Base-by-base conservation (phyloP, 1,140 invertebrate species). In the Caenorhabditis remanei region DNA sequence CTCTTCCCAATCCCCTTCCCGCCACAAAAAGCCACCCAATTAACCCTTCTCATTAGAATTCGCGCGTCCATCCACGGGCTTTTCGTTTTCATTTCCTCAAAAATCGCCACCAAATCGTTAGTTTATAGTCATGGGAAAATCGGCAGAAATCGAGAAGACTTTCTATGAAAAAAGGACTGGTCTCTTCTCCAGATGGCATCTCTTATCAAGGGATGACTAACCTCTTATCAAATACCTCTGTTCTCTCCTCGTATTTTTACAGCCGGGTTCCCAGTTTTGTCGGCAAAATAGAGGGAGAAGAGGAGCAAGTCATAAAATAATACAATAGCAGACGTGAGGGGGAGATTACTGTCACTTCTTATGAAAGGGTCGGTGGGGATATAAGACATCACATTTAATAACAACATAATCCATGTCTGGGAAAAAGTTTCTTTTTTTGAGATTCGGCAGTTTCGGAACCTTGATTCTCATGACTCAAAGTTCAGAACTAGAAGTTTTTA, bases 41-140 rank as follows among this genome's bases (percentile, higher is more conserved):
- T 75, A 75, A 75, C 67, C 67, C 67, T 46, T 75, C 67, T 75
- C 67, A 75, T 75, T 75, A 75, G 41, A 75, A 75, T 75, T 24
- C 63, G 63, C 1, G 50, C 50, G 16, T 53, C 9, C 56, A 21
- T 21, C 19, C 16, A 4, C 16, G 8, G n/a, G 56, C 56, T 58
- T 58, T 58, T 58, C 56, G 56, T 58, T 21, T 58, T 58, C 56
- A 21, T 58, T 58, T 53, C 50, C 9, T 16, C 50, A 67, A 67
- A 67, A 67, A 67, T 67, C 63, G 3, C 24, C 63, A 14, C 50
- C 43, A 75, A 75, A 75, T 75, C 67, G 67, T 11, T 75, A 75
- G 67, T 75, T 75, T 75, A 75, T 75, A 13, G 67, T 9, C 67
- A 75, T 75, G 67, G 67, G 67, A 75, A 75, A 75, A 75, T 41